Evolutionary conservation across 2,113 vertebrate species (phyloP).

Genomic region (Coryphaenoides rupestris): DNA sequence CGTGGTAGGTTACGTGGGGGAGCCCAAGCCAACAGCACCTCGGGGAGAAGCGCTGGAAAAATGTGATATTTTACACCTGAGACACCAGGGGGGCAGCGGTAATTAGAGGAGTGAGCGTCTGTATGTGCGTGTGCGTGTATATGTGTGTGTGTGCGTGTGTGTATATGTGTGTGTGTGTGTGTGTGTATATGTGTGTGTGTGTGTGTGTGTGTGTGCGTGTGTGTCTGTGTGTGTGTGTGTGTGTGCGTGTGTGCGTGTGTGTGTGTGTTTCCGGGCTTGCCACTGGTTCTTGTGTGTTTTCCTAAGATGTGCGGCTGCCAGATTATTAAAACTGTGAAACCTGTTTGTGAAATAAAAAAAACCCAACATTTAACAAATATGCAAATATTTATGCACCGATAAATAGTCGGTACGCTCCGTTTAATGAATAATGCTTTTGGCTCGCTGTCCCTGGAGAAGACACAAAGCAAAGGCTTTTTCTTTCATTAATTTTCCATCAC

Average conservation of each 20-base stretch:
- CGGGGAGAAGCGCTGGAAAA: constrained; percentile 76
- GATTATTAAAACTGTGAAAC: constrained; percentile 65
- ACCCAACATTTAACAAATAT: constrained; percentile 62
- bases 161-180: constrained; percentile 16
- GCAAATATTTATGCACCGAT: constrained; percentile 62
- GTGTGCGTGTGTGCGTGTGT: constrained; percentile 30
- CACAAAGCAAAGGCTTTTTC: constrained; percentile 42
- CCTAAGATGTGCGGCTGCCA: constrained; percentile 48
- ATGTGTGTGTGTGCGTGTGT: no score
- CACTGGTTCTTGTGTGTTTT: constrained; percentile 62
- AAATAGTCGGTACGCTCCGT: constrained; percentile 60
- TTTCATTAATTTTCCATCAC: no score
- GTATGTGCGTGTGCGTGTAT: no score
- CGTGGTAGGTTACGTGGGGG: constrained; percentile 64
- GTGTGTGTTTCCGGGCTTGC: constrained; percentile 39
- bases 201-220: constrained; percentile 24
- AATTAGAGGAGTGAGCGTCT: constrained; percentile 62
- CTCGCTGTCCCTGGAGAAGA: constrained; percentile 56
- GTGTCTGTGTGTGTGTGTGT: constrained; percentile 30
- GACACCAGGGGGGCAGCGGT: constrained; percentile 60
- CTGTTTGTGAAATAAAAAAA: constrained; percentile 51
- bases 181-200: no score
- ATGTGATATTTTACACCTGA: constrained; percentile 78
- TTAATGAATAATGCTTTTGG: constrained; percentile 69
- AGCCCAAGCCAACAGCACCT: constrained; percentile 74